Evolutionary conservation across 2,797 vertebrate species (phyloP), one percentile per base, ranked within the genome.

Genomic region (Podarcis siculus): DNA sequence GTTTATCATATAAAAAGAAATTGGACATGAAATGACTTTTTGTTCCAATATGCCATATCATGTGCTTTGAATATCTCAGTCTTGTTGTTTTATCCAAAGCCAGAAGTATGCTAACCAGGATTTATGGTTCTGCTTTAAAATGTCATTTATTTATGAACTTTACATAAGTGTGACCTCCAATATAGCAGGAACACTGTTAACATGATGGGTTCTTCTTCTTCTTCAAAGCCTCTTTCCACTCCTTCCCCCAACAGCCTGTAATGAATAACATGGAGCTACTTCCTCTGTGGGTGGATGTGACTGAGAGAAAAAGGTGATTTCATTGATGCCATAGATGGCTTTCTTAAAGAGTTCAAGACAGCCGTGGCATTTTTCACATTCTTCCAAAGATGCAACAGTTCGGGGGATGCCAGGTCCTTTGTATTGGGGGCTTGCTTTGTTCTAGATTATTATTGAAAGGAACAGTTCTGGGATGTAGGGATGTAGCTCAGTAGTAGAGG

Each of bases 321-420:
- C 67, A 85, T 30, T 4, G 0, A 66, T 94, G 85, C 81, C 91
- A 91, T 2, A 39, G 91, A 89, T 0, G 90, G 75, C 86, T 91
- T 61, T 30, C 92, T 92, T 92, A 83, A 85, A 82, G 67, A 91
- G 85, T 73, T 91, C 75, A 45, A 92, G 92, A 92, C 83, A 95
- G 89, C 82, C 78, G 61, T 90, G 90, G 91, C 91, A 94, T 95
- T 95, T 94, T 93, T 85, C 78, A 90, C 37, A 89, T 91, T 78
- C 72, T 86, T 85, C 90, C 55, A 49, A 78, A 88, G 87, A 64
- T 76, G 87, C 88, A 35, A 64, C 61, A 64, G 71, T 87, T 91
- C 91, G 89, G 91, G 86, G 83, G 86, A 90, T 90, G 37, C 21
- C 55, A 85, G 30, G 86, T 7, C 82, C 87, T 91, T 91, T 86